phyloP scores from a whole-genome alignment of 2,888 invertebrate genomes.

The Dryobotodes eremita region DNA sequence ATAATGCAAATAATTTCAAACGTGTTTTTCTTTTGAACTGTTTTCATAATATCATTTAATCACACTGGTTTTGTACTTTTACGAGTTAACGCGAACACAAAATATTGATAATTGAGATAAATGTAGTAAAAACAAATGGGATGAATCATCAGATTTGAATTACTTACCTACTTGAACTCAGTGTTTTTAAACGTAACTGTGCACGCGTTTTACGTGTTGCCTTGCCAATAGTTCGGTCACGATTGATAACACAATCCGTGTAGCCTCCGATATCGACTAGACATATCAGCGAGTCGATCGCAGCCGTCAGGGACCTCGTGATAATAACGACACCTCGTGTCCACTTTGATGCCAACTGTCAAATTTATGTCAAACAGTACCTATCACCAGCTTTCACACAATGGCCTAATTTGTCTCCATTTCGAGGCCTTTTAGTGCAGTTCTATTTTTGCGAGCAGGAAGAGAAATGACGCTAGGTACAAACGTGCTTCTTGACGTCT shows the following conservation, averaged over 20 bases:
- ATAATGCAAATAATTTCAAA: background rate
- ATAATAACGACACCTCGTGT: constrained; percentile 51
- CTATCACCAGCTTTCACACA: constrained; percentile 10
- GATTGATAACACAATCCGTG: constrained; percentile 56
- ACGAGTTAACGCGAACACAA: background rate
- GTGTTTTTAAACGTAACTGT: background rate
- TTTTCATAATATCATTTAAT: background rate
- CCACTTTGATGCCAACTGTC: constrained; percentile 31
- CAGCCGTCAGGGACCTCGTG: constrained; percentile 38
- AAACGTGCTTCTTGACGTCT: background rate
- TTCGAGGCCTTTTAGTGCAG: background rate
- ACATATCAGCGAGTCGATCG: constrained; percentile 47
- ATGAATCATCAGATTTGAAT: constrained; percentile 1
- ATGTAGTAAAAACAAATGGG: background rate
- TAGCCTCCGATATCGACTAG: constrained; percentile 43
- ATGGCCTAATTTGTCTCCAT: background rate
- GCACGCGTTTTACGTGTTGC: constrained; percentile 46
- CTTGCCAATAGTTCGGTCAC: constrained; percentile 49
- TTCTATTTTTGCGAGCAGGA: constrained; percentile 4
- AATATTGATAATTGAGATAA: background rate
- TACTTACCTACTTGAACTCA: constrained; percentile 45
- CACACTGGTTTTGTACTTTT: background rate
- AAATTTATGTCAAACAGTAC: constrained; percentile 21
- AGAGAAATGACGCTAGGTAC: background rate
- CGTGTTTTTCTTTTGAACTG: background rate